Conservation (phyloP, 37 sponge, comb jelly and placozoan genomes). For the Crambe crambe region DNA sequence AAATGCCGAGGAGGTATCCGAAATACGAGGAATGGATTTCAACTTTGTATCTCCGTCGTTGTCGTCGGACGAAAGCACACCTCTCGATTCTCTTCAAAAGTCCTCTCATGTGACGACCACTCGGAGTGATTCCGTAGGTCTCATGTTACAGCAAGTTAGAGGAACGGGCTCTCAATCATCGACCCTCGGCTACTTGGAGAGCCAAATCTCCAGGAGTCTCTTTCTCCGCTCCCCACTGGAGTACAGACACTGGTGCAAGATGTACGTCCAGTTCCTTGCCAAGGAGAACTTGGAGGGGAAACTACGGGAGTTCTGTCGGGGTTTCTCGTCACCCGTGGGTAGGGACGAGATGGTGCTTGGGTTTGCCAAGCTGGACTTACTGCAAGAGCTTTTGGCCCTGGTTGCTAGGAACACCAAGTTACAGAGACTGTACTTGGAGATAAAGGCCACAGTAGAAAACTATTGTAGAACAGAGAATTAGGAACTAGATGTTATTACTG, state of each 20-base stretch:
- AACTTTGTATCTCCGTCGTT: not conserved
- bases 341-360: constrained; percentile 33
- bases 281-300: constrained; percentile 50
- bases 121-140: constrained; percentile 8
- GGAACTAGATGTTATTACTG: too few relatives aligned
- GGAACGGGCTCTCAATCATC: not conserved
- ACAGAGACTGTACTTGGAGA: constrained; percentile 78
- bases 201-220: constrained; percentile 49
- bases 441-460: constrained; percentile 55
- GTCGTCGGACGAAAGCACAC: constrained; percentile 1
- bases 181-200: constrained; percentile 48
- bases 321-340: constrained; percentile 34
- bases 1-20: constrained; percentile 19
- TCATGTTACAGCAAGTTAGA: constrained; percentile 8
- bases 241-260: constrained; percentile 68
- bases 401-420: constrained; percentile 61
- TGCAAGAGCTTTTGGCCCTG: constrained; percentile 48
- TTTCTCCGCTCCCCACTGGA: constrained; percentile 56
- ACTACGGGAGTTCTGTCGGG: constrained; percentile 58
- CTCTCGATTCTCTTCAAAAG: constrained; percentile 19
- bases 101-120: not conserved
- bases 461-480: too few relatives aligned
- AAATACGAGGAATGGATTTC: not conserved
- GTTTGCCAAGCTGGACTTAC: constrained; percentile 30
- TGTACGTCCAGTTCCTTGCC: constrained; percentile 65